Evolutionary conservation across 2,113 vertebrate genomes (phyloP).

Genomic region (Athene cunicularia): DNA sequence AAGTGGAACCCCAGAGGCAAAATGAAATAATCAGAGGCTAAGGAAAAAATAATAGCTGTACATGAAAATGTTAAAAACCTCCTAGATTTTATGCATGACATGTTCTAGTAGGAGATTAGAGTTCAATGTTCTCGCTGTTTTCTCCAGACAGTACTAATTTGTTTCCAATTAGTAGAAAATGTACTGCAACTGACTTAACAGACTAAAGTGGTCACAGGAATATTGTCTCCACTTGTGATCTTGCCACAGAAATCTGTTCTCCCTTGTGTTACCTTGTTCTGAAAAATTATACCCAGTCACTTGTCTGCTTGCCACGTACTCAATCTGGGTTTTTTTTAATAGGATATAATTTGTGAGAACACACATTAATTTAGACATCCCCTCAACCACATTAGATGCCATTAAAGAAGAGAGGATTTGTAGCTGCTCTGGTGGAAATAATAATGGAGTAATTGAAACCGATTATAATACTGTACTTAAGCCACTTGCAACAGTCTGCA

Average conservation of each 20-base stretch:
- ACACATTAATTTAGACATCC: background rate
- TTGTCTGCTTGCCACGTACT: background rate
- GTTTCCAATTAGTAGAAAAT: conserved; percentile 76
- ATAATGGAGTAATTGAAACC: conserved; percentile 24
- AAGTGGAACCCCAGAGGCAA: conserved; percentile 60
- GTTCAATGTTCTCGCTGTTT: conserved; percentile 63
- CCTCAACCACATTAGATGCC: background rate
- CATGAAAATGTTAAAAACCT: conserved; percentile 42
- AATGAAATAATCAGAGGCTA: conserved; percentile 63
- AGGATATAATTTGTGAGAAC: background rate
- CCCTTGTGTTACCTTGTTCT: background rate
- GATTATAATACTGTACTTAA: conserved; percentile 13
- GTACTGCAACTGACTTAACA: conserved; percentile 60
- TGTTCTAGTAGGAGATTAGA: conserved; percentile 27
- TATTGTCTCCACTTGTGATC: conserved; percentile 14
- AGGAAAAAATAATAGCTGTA: conserved; percentile 32
- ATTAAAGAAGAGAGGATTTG: background rate
- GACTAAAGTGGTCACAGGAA: conserved; percentile 36
- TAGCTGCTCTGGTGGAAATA: conserved; percentile 1
- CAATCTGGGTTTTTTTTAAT: background rate
- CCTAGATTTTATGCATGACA: conserved; percentile 7
- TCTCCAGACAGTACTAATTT: conserved; percentile 75
- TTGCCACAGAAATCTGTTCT: conserved; percentile 23
- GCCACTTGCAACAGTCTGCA: conserved; percentile 25
- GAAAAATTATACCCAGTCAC: background rate